Base-by-base conservation (phyloP, 2,888 invertebrate species). In the Drosophila anomalata region DNA sequence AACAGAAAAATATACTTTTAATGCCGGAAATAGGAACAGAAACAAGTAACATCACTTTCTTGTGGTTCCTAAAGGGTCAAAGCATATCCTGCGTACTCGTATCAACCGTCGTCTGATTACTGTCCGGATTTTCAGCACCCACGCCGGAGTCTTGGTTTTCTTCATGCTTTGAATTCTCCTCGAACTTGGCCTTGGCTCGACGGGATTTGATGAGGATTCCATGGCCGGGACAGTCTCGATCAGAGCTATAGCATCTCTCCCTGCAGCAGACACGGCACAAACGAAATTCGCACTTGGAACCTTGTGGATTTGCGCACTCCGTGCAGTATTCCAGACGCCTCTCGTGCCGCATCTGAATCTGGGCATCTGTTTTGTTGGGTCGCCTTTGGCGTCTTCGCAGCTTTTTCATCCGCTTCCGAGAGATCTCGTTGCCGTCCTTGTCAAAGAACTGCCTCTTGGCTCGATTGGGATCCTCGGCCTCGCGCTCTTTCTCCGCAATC, bases 231-330 rank as follows among this genome's bases (percentile, higher is more conserved):
- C 97, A 97, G 89, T 97, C 96, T 44, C 95, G 92, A 81, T 95
- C 94, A 88, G 97, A 95, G 42, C 93, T 92, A 89, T 93, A 96
- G 90, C 97, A 97, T 92, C 97, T 97, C 78, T 95, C 94, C 86
- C 94, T 94, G 90, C 98, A 98, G 89, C 98, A 98, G 75, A 95
- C 95, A 82, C 96, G 96, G 90, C 98, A 98, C 41, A 97, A 91
- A 84, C 94, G 94, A 90, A 94, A 96, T 66, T 93, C 93, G 92
- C 98, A 98, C 91, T 97, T 98, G 22, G 94, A 94, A 55, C 97
- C 97, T 92, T 95, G 92, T 51, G 97, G 97, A 93, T 97, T 97
- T 1, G 94, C 94, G 89, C 97, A 97, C 47, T 91, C 90, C 31
- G 91, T 86, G 90, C 97, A 97, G 70, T 94, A 94, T 76, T 94